A percentile compares a stretch with the other conserved stretches of the same genome.
phyloP scores from a whole-genome alignment of 2,888 invertebrate species.

The Emmelina monodactyla region DNA sequence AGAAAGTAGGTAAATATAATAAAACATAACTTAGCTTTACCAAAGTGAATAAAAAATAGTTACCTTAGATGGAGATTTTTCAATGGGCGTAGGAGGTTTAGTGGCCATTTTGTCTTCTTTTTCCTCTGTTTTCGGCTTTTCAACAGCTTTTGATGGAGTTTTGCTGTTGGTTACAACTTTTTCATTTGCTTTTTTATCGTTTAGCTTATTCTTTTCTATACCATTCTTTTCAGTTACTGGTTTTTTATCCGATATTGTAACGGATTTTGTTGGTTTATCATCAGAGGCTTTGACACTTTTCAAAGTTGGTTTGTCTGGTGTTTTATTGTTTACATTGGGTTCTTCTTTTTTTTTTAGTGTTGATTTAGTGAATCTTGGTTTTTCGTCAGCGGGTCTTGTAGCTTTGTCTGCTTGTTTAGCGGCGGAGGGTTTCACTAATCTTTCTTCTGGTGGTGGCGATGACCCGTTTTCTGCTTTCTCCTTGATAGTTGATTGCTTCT shows the following conservation, averaged over 20 bases:
- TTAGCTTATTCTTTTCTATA: constrained; percentile 23
- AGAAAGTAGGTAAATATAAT: no score
- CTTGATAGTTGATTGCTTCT: constrained; percentile 52
- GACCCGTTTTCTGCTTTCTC: constrained; percentile 49
- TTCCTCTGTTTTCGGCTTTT: constrained; percentile 22
- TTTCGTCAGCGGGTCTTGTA: constrained; percentile 35
- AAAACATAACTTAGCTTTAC: no score
- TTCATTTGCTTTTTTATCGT: constrained; percentile 6
- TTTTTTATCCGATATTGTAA: constrained; percentile 48
- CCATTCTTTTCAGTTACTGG: constrained; percentile 27
- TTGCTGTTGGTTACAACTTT: constrained; percentile 6
- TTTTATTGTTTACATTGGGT: constrained; percentile 3
- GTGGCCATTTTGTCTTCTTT: constrained; percentile 55
- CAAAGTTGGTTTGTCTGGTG: constrained; percentile 35
- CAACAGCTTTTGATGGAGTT: constrained; percentile 24
- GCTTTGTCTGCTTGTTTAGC: constrained; percentile 43
- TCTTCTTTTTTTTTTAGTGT: constrained; percentile 25
- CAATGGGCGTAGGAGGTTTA: constrained; percentile 47
- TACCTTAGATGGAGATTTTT: constrained; percentile 52
- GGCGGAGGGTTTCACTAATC: constrained; percentile 47
- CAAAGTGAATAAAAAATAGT: no score
- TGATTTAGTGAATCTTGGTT: constrained; percentile 42
- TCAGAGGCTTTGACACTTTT: constrained; percentile 50
- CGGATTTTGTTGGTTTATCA: constrained; percentile 49
- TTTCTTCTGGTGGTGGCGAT: constrained; percentile 40